A percentile compares a stretch with the other conserved stretches of the same genome.
Conservation (phyloP, 2,888 invertebrate genomes). For the Plagodis pulveraria region DNA sequence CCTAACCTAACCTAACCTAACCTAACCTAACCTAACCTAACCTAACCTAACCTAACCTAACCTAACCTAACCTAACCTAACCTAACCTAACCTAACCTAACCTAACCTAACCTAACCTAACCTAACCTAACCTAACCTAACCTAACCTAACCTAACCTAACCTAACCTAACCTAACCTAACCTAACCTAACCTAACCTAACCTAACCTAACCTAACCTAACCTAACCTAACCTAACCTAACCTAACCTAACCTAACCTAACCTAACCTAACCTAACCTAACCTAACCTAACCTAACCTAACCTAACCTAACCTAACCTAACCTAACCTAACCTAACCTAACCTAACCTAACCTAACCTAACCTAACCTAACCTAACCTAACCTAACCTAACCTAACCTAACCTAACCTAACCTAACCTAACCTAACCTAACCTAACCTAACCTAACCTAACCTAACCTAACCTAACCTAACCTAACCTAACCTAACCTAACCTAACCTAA, state of each 20-base stretch:
- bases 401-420: conserved; percentile 37
- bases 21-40: too few species aligned
- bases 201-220: conserved; percentile 21
- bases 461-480: conserved; percentile 39
- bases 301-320: conserved; percentile 34
- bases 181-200: too few species aligned
- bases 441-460: conserved; percentile 37
- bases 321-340: conserved; percentile 35
- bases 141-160: too few species aligned
- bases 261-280: conserved; percentile 34
- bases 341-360: conserved; percentile 30
- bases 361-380: conserved; percentile 32
- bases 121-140: too few species aligned
- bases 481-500: conserved; percentile 38
- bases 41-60: too few species aligned
- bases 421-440: conserved; percentile 37
- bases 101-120: too few species aligned
- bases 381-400: conserved; percentile 35
- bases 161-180: too few species aligned
- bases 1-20: too few species aligned
- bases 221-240: conserved; percentile 30
- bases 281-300: conserved; percentile 31
- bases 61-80: too few species aligned
- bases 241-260: conserved; percentile 34
- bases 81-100: too few species aligned